Evolutionary conservation across 2,888 invertebrate species (phyloP), one percentile per base, ranked within the genome.

Genomic region (Homarus gammarus): DNA sequence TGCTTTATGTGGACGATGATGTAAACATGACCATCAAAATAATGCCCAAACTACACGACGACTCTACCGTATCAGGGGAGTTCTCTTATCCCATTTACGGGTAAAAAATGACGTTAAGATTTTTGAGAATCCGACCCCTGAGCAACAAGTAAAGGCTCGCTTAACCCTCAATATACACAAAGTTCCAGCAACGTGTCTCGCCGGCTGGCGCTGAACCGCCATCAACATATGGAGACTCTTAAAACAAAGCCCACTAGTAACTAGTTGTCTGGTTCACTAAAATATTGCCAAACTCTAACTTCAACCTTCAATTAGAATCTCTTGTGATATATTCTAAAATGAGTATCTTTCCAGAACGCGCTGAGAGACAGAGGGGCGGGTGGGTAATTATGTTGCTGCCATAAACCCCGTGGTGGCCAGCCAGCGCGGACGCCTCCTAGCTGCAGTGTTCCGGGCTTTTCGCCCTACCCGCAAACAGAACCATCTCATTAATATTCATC

Each of bases 271-370:
- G 27, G 36, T 36, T 64, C 64, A 81, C 64, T 81, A 64, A 81
- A 78, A 81, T 49, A 56, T 64, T 81, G 64, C 81, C 79, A 81
- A 61, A 81, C 61, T 64, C 64, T 61, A 36, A 81, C 81, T 64
- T 81, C 33, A 81, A 56, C 81, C 81, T 81, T 38, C 81, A 27
- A 64, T 81, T 81, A 81, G 64, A 81, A 81, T 36, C 81, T 64
- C 38, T 36, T 36, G n/a, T 36, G 81, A 64, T 64, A n/a, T 61
- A 22, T 22, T 81, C 81, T 61, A 64, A 81, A 64, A 56, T 56
- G 61, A 64, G 64, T n/a, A 38, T 81, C 81, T 81, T 64, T 81
- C 38, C 81, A 64, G 38, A 38, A 81, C 44, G 38, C 61, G 49
- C 27, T 44, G 61, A 8, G 61, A 31, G 78, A 33, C 22, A 27